phyloP scores from a whole-genome alignment of 2,888 invertebrate genomes.

The Erebia ligea region DNA sequence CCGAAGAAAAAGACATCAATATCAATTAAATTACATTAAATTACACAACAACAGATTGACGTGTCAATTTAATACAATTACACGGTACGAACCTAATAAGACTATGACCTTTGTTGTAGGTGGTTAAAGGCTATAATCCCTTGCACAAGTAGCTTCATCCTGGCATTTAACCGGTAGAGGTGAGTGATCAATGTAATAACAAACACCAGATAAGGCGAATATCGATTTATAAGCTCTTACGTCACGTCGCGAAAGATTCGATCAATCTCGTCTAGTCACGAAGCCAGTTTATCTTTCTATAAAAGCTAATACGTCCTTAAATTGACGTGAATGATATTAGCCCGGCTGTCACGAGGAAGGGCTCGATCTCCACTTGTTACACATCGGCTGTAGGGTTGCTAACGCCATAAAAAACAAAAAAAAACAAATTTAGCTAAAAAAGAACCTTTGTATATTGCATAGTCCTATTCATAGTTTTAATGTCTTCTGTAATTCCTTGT shows the following conservation, averaged over 20 bases:
- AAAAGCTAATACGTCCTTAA: constrained; percentile 45
- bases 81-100: background rate
- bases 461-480: no score
- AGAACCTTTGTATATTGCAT: no score
- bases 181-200: constrained; percentile 39
- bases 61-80: constrained; percentile 22
- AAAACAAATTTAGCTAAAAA: no score
- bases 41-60: constrained; percentile 23
- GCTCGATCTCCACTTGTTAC: constrained; percentile 25
- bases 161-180: constrained; percentile 23
- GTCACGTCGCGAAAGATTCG: constrained; percentile 42
- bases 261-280: constrained; percentile 48
- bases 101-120: constrained; percentile 1
- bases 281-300: constrained; percentile 43
- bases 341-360: constrained; percentile 33
- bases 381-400: constrained; percentile 8
- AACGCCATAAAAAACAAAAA: background rate
- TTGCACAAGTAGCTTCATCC: constrained; percentile 12
- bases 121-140: constrained; percentile 23
- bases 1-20: constrained; percentile 25
- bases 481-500: no score
- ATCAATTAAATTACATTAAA: constrained; percentile 26
- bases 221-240: constrained; percentile 46
- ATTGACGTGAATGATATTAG: constrained; percentile 43
- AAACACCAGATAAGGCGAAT: constrained; percentile 44